Conservation (phyloP, 2,888 invertebrate species). For the Diploptera punctata region DNA sequence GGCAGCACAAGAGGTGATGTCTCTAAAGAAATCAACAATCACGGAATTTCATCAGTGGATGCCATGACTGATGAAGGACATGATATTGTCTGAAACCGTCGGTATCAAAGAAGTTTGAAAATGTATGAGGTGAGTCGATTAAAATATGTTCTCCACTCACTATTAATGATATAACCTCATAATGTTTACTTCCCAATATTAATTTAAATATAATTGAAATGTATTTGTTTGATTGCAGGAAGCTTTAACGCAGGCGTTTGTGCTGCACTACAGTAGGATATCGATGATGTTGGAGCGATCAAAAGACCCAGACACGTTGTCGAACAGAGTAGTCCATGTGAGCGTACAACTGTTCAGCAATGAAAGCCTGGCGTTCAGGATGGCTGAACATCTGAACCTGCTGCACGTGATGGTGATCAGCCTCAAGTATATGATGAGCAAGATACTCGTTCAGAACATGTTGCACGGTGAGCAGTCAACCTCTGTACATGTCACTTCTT, state of each 20-base stretch:
- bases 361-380: conserved; percentile 86
- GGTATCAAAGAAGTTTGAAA: too few relatives aligned
- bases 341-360: conserved; percentile 96
- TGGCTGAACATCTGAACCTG: conserved; percentile 89
- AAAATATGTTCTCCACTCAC: too few relatives aligned
- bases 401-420: conserved; percentile 93
- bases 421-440: conserved; percentile 91
- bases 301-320: conserved; percentile 86
- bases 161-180: too few relatives aligned
- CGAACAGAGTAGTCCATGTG: conserved; percentile 96
- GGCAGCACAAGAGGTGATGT: too few relatives aligned
- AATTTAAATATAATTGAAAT: neutral
- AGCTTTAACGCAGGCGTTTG: conserved; percentile 92
- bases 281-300: conserved; percentile 89
- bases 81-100: too few relatives aligned
- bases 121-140: too few relatives aligned
- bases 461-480: conserved; percentile 71
- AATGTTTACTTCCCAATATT: too few relatives aligned
- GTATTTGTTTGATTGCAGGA: conserved; percentile 63
- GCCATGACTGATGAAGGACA: too few relatives aligned
- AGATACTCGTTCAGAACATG: conserved; percentile 86
- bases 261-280: conserved; percentile 94
- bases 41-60: too few relatives aligned
- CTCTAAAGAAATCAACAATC: too few relatives aligned
- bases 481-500: too few relatives aligned